A percentile compares a stretch with the other conserved stretches of the same genome.
These are phyloP conservation scores for Miopithecus talapoin DNA, from an alignment of 2,797 vertebrate species.

Conservation along the genomic window DNA sequence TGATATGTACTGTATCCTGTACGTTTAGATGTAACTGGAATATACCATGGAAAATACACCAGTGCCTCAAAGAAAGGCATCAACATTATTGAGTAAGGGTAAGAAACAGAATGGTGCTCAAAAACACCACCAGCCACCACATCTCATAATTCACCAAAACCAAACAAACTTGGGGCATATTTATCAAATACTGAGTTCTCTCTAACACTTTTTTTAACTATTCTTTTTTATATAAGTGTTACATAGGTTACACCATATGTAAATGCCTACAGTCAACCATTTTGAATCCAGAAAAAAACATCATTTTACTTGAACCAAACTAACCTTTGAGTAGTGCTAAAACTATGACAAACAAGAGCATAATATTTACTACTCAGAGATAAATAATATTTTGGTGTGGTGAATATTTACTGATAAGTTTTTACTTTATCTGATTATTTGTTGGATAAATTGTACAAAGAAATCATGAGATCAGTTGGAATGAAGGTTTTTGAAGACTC, in stretches of 20 bases:
- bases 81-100: not conserved
- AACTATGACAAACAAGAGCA: not conserved
- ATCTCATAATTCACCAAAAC: not conserved
- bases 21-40: not conserved
- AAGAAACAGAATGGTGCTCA: too few relatives aligned
- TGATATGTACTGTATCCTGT: not conserved
- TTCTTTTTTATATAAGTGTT: not conserved
- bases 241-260: not conserved
- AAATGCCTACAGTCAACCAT: not conserved
- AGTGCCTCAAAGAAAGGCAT: not conserved
- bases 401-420: not conserved
- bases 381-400: not conserved
- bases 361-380: not conserved
- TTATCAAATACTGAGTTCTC: not conserved
- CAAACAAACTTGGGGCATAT: not conserved
- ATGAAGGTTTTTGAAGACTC: not conserved
- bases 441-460: not conserved
- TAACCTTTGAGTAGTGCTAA: not conserved
- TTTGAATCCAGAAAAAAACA: not conserved
- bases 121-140: not conserved
- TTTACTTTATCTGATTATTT: not conserved
- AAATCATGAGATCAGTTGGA: not conserved
- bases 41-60: not conserved
- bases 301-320: not conserved
- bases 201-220: not conserved